Conservation (phyloP, 2,888 invertebrate species). For the Malthinus seriepunctatus region DNA sequence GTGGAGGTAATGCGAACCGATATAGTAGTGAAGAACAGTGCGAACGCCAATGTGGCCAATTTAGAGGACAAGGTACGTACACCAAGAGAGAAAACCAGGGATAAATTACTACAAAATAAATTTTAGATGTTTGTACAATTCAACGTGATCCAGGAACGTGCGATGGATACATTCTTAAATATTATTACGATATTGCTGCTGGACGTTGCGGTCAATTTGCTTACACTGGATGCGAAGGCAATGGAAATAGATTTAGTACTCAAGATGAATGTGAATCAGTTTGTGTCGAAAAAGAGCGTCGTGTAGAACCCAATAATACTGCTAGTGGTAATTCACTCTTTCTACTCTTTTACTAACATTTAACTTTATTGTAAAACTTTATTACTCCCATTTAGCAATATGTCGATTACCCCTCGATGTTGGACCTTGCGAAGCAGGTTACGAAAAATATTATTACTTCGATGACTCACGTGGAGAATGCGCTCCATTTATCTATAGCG, state of each 20-base stretch:
- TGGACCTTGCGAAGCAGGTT: slow-evolving; percentile 62
- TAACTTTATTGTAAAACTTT: slow-evolving; percentile 27
- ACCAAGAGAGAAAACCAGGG: background rate
- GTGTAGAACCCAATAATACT: slow-evolving; percentile 33
- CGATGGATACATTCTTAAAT: slow-evolving; percentile 65
- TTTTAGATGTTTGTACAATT: slow-evolving; percentile 72
- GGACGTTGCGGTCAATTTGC: slow-evolving; percentile 70
- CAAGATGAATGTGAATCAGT: slow-evolving; percentile 73
- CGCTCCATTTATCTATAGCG: slow-evolving; percentile 78
- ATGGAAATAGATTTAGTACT: slow-evolving; percentile 80
- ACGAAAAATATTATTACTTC: slow-evolving; percentile 73
- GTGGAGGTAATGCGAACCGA: slow-evolving; percentile 75
- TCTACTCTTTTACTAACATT: background rate
- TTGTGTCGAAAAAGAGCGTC: slow-evolving; percentile 63
- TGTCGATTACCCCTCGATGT: slow-evolving; percentile 66
- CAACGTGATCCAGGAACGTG: slow-evolving; percentile 74
- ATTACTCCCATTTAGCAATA: slow-evolving; percentile 55
- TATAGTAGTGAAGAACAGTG: slow-evolving; percentile 77
- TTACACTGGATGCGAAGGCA: slow-evolving; percentile 85
- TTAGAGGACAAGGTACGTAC: slow-evolving; percentile 68
- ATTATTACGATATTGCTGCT: slow-evolving; percentile 67
- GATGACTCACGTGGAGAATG: slow-evolving; percentile 71
- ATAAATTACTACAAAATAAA: background rate
- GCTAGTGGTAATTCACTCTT: slow-evolving; percentile 42
- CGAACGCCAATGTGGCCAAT: slow-evolving; percentile 75